Evolutionary conservation across 2,113 vertebrate genomes (phyloP).

Genomic region (Lophochroa leadbeateri): DNA sequence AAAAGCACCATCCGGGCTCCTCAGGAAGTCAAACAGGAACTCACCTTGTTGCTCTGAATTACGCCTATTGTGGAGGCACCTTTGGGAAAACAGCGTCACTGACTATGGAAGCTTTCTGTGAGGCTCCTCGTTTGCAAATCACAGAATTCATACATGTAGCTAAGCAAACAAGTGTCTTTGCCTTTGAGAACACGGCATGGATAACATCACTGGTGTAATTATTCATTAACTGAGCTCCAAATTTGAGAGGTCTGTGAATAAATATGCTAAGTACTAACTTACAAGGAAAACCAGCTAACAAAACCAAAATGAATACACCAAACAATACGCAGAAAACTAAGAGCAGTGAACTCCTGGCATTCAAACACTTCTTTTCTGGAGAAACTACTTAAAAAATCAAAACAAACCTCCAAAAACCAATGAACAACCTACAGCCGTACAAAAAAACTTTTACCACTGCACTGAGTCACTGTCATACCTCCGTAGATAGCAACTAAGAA

Average conservation of each 20-base stretch:
- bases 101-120: not conserved
- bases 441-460: not conserved
- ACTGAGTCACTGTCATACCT: not conserved
- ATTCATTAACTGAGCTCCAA: not conserved
- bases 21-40: not conserved
- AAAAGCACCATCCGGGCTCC: not conserved
- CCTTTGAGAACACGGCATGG: not conserved
- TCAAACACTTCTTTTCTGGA: not conserved
- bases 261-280: not conserved
- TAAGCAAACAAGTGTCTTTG: not conserved
- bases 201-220: not conserved
- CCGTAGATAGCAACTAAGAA: not conserved
- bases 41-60: not conserved
- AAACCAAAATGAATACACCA: not conserved
- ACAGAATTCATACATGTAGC: not conserved
- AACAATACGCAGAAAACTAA: not conserved
- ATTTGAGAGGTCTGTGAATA: not conserved
- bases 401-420: not conserved
- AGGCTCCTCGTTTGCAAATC: not conserved
- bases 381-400: not conserved
- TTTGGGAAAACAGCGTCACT: not conserved
- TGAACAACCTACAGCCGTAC: not conserved
- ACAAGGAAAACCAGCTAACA: not conserved
- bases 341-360: not conserved
- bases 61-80: not conserved